Conservation (phyloP, 2,888 invertebrate genomes). For the Anarsia innoxiella region DNA sequence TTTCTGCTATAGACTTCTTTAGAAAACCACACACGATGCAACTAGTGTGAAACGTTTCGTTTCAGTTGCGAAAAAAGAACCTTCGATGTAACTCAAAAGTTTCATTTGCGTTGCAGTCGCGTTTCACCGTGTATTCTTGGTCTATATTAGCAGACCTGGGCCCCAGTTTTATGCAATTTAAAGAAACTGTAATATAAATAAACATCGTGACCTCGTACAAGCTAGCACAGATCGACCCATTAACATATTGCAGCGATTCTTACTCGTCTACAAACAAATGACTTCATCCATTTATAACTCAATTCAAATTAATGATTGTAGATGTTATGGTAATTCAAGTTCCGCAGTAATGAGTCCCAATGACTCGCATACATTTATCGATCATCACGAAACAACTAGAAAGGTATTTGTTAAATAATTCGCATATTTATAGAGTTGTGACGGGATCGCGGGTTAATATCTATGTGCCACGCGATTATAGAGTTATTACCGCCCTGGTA, state of each 20-base stretch:
- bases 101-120: too few species aligned
- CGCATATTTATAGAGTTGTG: slow-evolving; percentile 52
- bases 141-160: too few species aligned
- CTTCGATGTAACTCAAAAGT: too few species aligned
- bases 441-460: too few species aligned
- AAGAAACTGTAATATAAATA: too few species aligned
- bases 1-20: too few species aligned
- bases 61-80: too few species aligned
- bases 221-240: slow-evolving; percentile 3
- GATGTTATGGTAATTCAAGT: slow-evolving; percentile 52
- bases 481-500: slow-evolving; percentile 30
- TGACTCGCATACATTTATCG: slow-evolving; percentile 49
- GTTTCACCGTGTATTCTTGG: too few species aligned
- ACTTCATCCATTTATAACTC: slow-evolving; percentile 47
- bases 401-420: slow-evolving; percentile 48
- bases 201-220: too few species aligned
- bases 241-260: slow-evolving; percentile 25
- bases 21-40: too few species aligned
- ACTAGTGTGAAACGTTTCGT: too few species aligned
- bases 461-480: slow-evolving; percentile 51
- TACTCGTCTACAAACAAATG: slow-evolving; percentile 28
- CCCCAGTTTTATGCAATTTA: too few species aligned
- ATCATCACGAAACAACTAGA: slow-evolving; percentile 44
- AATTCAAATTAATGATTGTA: slow-evolving; percentile 32
- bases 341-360: slow-evolving; percentile 40